Evolutionary conservation across 2,113 vertebrate genomes (phyloP).

Genomic region (Chaetodon auriga): DNA sequence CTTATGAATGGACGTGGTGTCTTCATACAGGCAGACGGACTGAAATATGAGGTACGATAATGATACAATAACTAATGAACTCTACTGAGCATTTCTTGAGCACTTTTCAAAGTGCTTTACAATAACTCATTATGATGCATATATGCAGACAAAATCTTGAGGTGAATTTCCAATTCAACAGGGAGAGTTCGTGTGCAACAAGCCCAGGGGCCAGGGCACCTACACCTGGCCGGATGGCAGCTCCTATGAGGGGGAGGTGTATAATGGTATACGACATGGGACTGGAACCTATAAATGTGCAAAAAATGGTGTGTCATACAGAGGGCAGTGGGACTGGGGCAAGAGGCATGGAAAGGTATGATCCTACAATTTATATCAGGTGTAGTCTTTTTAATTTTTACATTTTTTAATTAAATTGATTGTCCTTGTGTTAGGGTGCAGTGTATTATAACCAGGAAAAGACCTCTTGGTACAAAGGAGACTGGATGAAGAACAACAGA

Average conservation of each 20-base stretch:
- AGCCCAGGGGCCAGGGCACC: constrained; percentile 82
- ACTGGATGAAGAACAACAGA: constrained; percentile 89
- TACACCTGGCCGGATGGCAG: constrained; percentile 91
- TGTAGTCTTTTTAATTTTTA: not conserved
- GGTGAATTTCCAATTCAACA: constrained; percentile 67
- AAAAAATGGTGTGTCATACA: constrained; percentile 80
- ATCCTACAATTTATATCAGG: not conserved
- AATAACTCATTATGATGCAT: not conserved
- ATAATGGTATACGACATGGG: constrained; percentile 86
- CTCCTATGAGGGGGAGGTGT: constrained; percentile 87
- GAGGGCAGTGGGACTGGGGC: constrained; percentile 89
- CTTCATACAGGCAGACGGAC: constrained; percentile 86
- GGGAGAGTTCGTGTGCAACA: constrained; percentile 90
- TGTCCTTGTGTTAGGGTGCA: constrained; percentile 83
- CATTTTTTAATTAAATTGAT: no score
- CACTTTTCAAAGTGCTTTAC: not conserved
- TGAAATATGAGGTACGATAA: constrained; percentile 87
- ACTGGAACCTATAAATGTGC: constrained; percentile 86
- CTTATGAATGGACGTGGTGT: constrained; percentile 90
- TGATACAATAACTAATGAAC: not conserved
- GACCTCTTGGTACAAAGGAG: constrained; percentile 93
- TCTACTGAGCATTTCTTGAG: not conserved
- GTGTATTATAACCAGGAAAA: constrained; percentile 87
- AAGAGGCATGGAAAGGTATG: constrained; percentile 91
- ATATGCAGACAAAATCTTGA: not conserved